These are phyloP conservation scores for Chrysotoxum bicinctum DNA, from an alignment of 2,888 invertebrate species.

Conservation along the genomic window DNA sequence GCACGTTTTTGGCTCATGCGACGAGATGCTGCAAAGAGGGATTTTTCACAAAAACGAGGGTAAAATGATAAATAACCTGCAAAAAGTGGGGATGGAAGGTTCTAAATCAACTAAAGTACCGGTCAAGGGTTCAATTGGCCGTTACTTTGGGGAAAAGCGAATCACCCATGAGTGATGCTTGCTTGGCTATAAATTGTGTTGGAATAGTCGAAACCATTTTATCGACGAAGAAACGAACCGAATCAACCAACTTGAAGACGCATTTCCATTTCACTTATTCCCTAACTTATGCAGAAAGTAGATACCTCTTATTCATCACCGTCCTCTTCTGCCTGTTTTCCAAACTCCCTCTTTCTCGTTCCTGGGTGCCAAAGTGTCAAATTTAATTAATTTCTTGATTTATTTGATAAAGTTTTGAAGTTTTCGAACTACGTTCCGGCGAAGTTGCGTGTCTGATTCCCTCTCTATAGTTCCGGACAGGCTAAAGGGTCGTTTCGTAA, in stretches of 20 bases:
- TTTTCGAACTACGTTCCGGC: constrained; percentile 43
- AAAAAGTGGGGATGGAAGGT: neutral
- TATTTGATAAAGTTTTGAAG: constrained; percentile 78
- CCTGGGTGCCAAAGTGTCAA: constrained; percentile 76
- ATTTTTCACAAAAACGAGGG: neutral
- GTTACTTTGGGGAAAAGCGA: neutral
- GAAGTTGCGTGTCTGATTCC: constrained; percentile 13
- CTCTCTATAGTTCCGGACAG: neutral
- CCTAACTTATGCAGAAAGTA: constrained; percentile 4
- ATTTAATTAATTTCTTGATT: constrained; percentile 82
- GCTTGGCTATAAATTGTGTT: neutral
- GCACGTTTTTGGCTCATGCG: constrained; percentile 44
- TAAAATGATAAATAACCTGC: constrained; percentile 50
- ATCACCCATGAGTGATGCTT: constrained; percentile 25
- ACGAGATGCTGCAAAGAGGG: neutral
- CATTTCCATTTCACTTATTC: constrained; percentile 8
- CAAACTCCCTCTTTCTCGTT: neutral
- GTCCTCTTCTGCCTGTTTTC: neutral
- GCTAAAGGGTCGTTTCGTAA: constrained; percentile 3
- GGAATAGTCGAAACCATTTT: neutral
- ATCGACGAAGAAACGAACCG: neutral
- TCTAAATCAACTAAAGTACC: constrained; percentile 14
- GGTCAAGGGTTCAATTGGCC: constrained; percentile 55
- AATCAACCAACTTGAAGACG: neutral
- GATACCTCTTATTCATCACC: constrained; percentile 11